Conservation (phyloP, 2,113 vertebrate species). For the Phaetusa simplex region DNA sequence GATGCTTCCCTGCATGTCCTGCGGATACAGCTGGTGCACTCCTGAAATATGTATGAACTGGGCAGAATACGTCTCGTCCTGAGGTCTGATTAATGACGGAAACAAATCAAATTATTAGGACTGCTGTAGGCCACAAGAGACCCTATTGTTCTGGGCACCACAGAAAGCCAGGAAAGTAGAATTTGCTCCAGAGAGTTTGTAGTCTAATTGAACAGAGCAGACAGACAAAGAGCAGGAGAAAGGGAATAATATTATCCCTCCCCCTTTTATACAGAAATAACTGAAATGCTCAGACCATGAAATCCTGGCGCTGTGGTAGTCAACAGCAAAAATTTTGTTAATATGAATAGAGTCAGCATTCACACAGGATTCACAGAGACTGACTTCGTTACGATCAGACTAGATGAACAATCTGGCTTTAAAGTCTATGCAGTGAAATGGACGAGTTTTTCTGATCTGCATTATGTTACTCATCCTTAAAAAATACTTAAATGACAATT, state of each 20-base stretch:
- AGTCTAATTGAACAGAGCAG: background rate
- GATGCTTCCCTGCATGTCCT: background rate
- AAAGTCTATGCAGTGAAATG: background rate
- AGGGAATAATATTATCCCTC: background rate
- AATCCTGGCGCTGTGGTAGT: background rate
- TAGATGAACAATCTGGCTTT: background rate
- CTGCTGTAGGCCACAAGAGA: background rate
- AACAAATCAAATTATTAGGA: background rate
- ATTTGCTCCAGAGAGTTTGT: background rate
- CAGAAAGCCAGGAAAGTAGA: background rate
- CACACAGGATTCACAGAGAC: background rate
- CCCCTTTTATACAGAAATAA: background rate
- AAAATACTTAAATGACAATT: background rate
- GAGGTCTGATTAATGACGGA: background rate
- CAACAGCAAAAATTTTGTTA: background rate
- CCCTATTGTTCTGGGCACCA: background rate
- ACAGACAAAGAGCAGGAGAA: conserved; percentile 2
- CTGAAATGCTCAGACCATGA: conserved; percentile 39
- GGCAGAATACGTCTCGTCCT: background rate
- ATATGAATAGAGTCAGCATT: background rate
- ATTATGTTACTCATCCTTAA: background rate
- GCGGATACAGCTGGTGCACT: background rate
- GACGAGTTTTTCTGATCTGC: background rate
- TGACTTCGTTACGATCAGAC: background rate
- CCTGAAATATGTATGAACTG: background rate